Conservation (phyloP, 2,888 invertebrate genomes). For the Peribatodes rhomboidaria region DNA sequence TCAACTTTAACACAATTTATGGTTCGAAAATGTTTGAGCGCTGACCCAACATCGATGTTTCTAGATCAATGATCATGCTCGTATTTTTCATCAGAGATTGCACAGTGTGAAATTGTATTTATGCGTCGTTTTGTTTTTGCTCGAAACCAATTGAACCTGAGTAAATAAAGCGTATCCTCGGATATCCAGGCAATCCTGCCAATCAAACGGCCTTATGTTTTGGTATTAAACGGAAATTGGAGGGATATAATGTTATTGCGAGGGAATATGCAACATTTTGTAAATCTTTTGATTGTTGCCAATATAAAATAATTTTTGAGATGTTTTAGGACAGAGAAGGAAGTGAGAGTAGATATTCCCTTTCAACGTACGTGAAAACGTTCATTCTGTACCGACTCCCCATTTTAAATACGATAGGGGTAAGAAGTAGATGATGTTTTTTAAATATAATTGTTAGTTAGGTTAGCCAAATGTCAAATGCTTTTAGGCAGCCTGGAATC, state of each 20-base stretch:
- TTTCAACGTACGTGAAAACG: no score
- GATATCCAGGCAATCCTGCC: conserved; percentile 30
- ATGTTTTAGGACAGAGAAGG: no score
- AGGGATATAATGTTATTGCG: conserved; percentile 22
- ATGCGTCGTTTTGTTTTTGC: conserved; percentile 19
- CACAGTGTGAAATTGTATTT: conserved; percentile 12
- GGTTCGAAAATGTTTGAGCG: no score
- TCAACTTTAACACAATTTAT: no score
- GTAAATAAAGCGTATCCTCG: conserved; percentile 29
- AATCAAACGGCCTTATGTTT: conserved; percentile 32
- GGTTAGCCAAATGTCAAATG: no score
- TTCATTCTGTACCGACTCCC: no score
- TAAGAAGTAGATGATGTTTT: no score
- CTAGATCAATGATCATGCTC: neutral
- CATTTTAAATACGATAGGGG: no score
- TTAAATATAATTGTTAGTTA: no score
- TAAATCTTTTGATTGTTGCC: conserved; percentile 1
- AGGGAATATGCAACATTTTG: conserved; percentile 10
- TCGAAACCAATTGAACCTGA: conserved; percentile 12
- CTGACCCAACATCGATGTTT: neutral
- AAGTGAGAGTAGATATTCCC: no score
- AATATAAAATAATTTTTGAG: neutral
- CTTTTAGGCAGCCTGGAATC: no score
- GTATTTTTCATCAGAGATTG: conserved; percentile 1
- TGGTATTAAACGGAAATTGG: conserved; percentile 24